Evolutionary conservation across 2,888 invertebrate species (phyloP).

Genomic region (Oasisia sp.): DNA sequence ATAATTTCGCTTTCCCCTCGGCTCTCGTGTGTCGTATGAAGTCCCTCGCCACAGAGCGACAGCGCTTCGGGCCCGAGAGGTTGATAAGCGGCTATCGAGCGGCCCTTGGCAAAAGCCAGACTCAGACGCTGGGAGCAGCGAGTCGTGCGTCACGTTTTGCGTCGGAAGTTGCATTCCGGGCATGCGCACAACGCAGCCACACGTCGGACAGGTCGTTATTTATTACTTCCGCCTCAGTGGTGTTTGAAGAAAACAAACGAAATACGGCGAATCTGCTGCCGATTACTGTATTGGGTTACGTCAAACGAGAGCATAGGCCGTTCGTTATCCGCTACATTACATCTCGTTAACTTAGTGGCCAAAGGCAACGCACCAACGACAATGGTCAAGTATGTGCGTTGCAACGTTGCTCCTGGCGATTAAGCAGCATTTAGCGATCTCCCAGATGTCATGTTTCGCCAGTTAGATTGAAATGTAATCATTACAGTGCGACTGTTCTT

Average conservation of each 20-base stretch:
- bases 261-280: not conserved
- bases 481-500: too few relatives aligned
- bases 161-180: not conserved
- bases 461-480: too few relatives aligned
- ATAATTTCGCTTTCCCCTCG: conserved; percentile 10
- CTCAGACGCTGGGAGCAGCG: not conserved
- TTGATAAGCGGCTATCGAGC: not conserved
- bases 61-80: not conserved
- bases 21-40: not conserved
- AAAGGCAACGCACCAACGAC: not conserved
- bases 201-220: not conserved
- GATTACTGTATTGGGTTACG: not conserved
- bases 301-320: not conserved
- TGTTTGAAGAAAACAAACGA: not conserved
- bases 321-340: not conserved
- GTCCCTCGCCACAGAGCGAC: not conserved
- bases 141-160: not conserved
- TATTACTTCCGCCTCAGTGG: not conserved
- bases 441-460: not conserved
- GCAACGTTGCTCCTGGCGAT: not conserved
- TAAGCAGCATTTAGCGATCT: not conserved
- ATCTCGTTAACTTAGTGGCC: not conserved
- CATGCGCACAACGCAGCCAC: not conserved
- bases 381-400: not conserved
- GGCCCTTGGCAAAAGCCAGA: not conserved